Percentiles rank a stretch among this genome's conserved stretches.
Conservation (phyloP, 2,797 vertebrate genomes). For the Euphonia xanthogaster region DNA sequence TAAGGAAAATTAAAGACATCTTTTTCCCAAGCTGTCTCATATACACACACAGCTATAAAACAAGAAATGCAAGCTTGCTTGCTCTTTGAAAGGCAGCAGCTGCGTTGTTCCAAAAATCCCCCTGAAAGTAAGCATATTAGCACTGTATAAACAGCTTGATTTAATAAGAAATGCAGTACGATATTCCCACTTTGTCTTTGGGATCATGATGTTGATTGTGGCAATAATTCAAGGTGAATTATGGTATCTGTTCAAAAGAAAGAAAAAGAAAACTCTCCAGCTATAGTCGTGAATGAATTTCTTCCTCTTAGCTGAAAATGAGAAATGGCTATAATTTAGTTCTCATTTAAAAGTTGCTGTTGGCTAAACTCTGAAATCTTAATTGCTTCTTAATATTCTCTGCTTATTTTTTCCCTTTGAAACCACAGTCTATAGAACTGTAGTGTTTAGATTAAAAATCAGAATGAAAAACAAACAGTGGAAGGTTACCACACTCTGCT, state of each 20-base stretch:
- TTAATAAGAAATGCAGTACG: slow-evolving; percentile 63
- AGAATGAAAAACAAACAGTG: not conserved
- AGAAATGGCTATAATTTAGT: slow-evolving; percentile 69
- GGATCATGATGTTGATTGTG: slow-evolving; percentile 10
- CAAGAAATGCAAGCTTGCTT: not conserved
- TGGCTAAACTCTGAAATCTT: slow-evolving; percentile 67
- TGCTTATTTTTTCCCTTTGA: slow-evolving; percentile 36
- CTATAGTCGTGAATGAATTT: slow-evolving; percentile 62
- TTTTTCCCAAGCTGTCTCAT: slow-evolving; percentile 51
- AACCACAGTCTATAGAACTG: not conserved
- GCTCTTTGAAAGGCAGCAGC: slow-evolving; percentile 63
- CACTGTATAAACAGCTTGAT: slow-evolving; percentile 70
- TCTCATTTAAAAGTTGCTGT: slow-evolving; percentile 66
- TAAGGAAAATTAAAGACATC: slow-evolving; percentile 43
- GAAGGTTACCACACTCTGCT: slow-evolving; percentile 4
- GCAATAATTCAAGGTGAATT: slow-evolving; percentile 71
- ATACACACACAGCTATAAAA: slow-evolving; percentile 5
- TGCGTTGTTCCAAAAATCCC: slow-evolving; percentile 63
- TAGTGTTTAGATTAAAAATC: slow-evolving; percentile 25
- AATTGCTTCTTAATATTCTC: slow-evolving; percentile 68
- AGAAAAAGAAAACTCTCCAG: slow-evolving; percentile 56
- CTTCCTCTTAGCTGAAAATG: slow-evolving; percentile 61
- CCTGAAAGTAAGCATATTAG: slow-evolving; percentile 72
- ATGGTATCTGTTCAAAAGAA: slow-evolving; percentile 31
- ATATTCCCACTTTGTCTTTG: slow-evolving; percentile 55